phyloP scores from a whole-genome alignment of 1,140 invertebrate species.

The Drosophila sproati region DNA sequence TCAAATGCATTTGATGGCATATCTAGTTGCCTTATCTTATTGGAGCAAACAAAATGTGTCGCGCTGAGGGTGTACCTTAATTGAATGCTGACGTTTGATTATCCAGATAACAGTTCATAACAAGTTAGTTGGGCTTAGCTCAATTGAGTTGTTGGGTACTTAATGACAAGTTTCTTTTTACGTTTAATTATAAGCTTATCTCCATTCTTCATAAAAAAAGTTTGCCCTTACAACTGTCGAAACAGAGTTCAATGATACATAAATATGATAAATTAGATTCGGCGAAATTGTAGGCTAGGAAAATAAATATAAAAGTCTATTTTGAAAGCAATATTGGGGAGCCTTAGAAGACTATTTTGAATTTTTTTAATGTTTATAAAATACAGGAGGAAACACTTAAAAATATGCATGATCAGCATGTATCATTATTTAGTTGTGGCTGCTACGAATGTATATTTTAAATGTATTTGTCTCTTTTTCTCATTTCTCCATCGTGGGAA shows the following conservation, averaged over 20 bases:
- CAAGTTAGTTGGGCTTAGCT: slow-evolving; percentile 6
- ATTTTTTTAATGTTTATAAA: too few species aligned
- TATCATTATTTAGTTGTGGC: too few species aligned
- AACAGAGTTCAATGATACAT: not conserved
- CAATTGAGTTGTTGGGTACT: slow-evolving; percentile 28
- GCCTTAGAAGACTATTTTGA: too few species aligned
- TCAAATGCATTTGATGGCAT: slow-evolving; percentile 33
- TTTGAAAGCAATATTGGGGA: too few species aligned
- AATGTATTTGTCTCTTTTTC: too few species aligned
- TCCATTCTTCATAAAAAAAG: not conserved
- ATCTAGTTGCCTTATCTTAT: slow-evolving; percentile 60
- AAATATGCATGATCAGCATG: too few species aligned
- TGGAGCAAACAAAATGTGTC: slow-evolving; percentile 52
- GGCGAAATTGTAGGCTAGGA: not conserved
- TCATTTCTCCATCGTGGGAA: too few species aligned
- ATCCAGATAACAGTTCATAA: slow-evolving; percentile 50
- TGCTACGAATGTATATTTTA: too few species aligned
- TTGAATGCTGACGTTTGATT: slow-evolving; percentile 56
- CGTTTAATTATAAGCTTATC: slow-evolving; percentile 5
- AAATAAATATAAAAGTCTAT: too few species aligned
- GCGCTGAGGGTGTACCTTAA: slow-evolving; percentile 39
- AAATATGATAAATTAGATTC: not conserved
- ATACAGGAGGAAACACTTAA: too few species aligned
- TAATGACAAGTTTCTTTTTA: not conserved
- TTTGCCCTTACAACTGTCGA: not conserved